Conservation (phyloP, 1,140 invertebrate genomes). For the Sycophaga agraensis region DNA sequence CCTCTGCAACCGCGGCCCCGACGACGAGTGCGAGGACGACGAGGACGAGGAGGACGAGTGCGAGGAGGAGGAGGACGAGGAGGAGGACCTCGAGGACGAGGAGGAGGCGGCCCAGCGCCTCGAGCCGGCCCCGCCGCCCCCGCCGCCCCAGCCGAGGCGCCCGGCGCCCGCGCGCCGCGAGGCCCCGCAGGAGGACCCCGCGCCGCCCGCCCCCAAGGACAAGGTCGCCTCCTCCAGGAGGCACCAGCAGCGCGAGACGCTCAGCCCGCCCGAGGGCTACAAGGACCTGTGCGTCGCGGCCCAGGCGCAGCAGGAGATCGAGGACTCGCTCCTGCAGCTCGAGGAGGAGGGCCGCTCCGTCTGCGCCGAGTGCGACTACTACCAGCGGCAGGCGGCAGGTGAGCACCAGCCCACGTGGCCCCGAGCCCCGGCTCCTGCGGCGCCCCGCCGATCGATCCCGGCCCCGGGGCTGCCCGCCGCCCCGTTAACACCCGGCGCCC, state of each 20-base stretch:
- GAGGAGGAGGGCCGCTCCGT: constrained; percentile 37
- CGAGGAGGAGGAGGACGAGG: constrained; percentile 60
- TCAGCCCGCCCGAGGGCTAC: constrained; percentile 83
- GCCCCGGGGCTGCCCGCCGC: neutral
- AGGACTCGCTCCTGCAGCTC: constrained; percentile 32
- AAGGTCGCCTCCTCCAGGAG: constrained; percentile 42
- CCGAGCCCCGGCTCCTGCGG: too few species aligned
- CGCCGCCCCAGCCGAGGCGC: constrained; percentile 39
- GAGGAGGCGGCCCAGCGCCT: neutral
- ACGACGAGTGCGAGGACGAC: constrained; percentile 37
- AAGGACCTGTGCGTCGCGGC: constrained; percentile 66
- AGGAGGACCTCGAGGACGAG: constrained; percentile 46
- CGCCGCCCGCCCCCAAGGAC: constrained; percentile 35
- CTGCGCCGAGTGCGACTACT: constrained; percentile 42
- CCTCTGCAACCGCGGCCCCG: constrained; percentile 58
- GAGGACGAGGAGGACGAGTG: constrained; percentile 34
- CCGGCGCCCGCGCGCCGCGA: too few species aligned
- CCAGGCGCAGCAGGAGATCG: constrained; percentile 29
- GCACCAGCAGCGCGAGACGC: constrained; percentile 65
- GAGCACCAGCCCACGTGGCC: constrained; percentile 15
- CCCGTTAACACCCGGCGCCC: neutral
- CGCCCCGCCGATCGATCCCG: neutral
- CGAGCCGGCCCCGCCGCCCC: constrained; percentile 33
- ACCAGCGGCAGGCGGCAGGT: constrained; percentile 40
- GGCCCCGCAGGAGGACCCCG: too few species aligned